phyloP scores from a whole-genome alignment of 2,797 vertebrate genomes.

The Semaprochilodus insignis region DNA sequence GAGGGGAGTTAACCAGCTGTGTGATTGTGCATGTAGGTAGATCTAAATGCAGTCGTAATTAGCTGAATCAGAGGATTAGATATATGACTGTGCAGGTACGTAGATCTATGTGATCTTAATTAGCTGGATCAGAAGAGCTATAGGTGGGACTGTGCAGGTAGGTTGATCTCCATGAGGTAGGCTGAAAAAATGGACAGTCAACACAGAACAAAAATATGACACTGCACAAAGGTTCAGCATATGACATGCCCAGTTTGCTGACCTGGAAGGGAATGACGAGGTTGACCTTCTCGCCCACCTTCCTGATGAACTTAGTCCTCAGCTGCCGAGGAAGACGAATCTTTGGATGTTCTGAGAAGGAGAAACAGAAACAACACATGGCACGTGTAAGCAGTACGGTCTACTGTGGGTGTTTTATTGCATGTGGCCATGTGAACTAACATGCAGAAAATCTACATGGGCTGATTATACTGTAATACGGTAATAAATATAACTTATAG shows the following conservation, averaged over 20 bases:
- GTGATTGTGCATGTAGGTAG: no score
- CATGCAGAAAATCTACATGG: no score
- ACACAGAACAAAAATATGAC: neutral
- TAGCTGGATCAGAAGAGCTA: neutral
- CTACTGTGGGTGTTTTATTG: no score
- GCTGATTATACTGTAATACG: no score
- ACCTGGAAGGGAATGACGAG: slow-evolving; percentile 93
- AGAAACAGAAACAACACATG: neutral
- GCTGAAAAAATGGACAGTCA: neutral
- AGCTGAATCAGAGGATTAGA: no score
- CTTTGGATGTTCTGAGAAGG: slow-evolving; percentile 84
- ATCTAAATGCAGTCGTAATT: no score
- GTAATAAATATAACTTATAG: no score
- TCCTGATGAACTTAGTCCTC: slow-evolving; percentile 82
- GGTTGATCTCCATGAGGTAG: neutral
- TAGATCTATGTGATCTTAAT: no score
- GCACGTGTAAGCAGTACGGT: neutral
- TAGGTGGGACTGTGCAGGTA: neutral
- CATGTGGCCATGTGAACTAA: no score
- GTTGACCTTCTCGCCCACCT: slow-evolving; percentile 88
- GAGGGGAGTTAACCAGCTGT: no score
- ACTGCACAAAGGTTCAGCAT: neutral
- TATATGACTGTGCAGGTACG: no score
- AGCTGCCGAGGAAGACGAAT: slow-evolving; percentile 89
- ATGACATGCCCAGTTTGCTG: slow-evolving; percentile 22